Evolutionary conservation across 2,888 invertebrate genomes (phyloP), one percentile per base, ranked within the genome.

Genomic region (Tipula unca): DNA sequence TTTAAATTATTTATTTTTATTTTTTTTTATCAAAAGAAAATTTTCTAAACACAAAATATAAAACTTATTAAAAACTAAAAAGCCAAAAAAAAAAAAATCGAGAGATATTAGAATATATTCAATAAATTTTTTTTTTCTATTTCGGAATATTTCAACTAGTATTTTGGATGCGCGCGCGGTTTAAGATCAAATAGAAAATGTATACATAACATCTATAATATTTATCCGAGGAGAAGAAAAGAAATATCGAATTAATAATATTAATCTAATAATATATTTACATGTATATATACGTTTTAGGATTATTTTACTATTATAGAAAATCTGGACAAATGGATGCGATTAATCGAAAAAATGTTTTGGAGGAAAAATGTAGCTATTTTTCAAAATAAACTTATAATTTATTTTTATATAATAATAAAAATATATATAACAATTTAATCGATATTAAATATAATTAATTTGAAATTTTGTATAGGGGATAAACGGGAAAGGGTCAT

Each of bases 251-350:
- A 69, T 69, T 69, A 69, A 69, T 69, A 69, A 69, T 69, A 69
- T 8, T 69, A 69, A 13, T 69, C 10, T 69, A 69, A 13, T 54
- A 54, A 69, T 69, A 25, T 6, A 32, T 6, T 4, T 6, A 32
- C 6, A 32, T 32, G 8, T 69, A 25, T 32, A 32, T 83, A 83
- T 32, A 83, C 29, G 32, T 83, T 83, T 29, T 83, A 17, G 32
- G n/a, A 83, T 83, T 83, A 83, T 83, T 83, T 83, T 35, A 83
- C 8, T 83, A 32, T 69, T 69, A n/a, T 3, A 54, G 69, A 25
- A 83, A 32, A 83, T 83, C 83, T 17, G 83, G 83, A 83, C 83
- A 83, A 83, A 83, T 83, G 83, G 32, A 29, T 83, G 83, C 83
- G 83, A 83, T 83, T 83, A 83, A 83, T 83, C 83, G 32, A 83